A percentile compares a stretch with the other conserved stretches of the same genome.
phyloP scores from a whole-genome alignment of 2,888 invertebrate species.

The Leucophenga maculata region DNA sequence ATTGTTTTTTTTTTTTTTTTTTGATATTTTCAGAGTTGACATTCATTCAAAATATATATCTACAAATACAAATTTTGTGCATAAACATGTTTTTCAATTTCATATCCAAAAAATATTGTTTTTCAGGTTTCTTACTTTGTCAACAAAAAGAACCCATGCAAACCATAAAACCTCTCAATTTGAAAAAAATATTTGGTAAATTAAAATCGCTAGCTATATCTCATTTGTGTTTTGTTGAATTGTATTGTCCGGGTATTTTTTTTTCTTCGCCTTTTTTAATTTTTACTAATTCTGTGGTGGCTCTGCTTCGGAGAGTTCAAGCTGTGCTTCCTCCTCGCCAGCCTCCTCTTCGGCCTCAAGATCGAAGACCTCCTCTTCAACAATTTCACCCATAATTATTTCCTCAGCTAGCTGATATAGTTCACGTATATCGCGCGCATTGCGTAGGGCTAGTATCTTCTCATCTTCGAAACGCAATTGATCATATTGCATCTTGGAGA shows the following conservation, averaged over 20 bases:
- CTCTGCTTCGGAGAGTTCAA: conserved; percentile 1
- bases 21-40: too few species aligned
- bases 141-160: too few species aligned
- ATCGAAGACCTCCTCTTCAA: conserved; percentile 43
- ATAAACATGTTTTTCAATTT: conserved; percentile 11
- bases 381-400: conserved; percentile 74
- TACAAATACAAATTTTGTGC: conserved; percentile 13
- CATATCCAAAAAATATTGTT: conserved; percentile 1
- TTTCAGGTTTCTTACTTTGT: too few species aligned
- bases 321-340: conserved; percentile 35
- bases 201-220: too few species aligned
- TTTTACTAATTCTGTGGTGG: background rate
- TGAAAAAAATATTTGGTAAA: too few species aligned
- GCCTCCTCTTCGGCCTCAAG: conserved; percentile 41
- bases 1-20: too few species aligned
- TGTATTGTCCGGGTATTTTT: conserved; percentile 17
- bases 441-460: conserved; percentile 73
- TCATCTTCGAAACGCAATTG: conserved; percentile 75
- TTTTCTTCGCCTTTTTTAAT: background rate
- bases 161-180: too few species aligned
- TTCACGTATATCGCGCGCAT: conserved; percentile 76
- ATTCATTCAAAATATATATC: background rate
- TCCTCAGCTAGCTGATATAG: conserved; percentile 77
- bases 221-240: too few species aligned
- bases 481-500: conserved; percentile 74